Conservation (phyloP, 2,797 vertebrate genomes). For the Okamejei kenojei region DNA sequence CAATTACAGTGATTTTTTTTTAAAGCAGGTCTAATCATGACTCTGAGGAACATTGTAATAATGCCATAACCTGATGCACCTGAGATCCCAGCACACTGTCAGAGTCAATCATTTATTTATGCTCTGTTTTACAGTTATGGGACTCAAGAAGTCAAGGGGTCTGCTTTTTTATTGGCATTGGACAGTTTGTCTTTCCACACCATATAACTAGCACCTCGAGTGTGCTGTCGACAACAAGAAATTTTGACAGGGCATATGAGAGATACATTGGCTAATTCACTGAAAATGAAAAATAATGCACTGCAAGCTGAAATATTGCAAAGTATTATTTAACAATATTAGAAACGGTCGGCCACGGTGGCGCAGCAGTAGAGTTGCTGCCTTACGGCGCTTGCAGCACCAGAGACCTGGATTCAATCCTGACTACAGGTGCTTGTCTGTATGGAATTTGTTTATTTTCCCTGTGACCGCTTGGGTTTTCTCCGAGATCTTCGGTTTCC, state of each 20-base stretch:
- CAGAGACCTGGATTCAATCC: too few relatives aligned
- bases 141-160: constrained; percentile 16
- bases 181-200: neutral
- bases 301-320: neutral
- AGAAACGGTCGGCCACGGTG: too few relatives aligned
- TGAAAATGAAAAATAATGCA: constrained; percentile 4
- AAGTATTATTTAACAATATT: neutral
- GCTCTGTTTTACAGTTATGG: neutral
- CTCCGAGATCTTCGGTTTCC: too few relatives aligned
- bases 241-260: neutral
- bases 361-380: too few relatives aligned
- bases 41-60: neutral
- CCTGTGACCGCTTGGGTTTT: too few relatives aligned
- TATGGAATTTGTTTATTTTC: too few relatives aligned
- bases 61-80: constrained; percentile 6
- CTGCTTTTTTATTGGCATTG: neutral
- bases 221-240: neutral
- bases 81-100: neutral
- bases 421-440: too few relatives aligned
- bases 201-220: neutral
- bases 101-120: constrained; percentile 6
- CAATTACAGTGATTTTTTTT: neutral
- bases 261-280: neutral
- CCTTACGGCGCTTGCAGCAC: too few relatives aligned
- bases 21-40: neutral